These are phyloP conservation scores for Camponotus fellah DNA, from an alignment of 2,888 invertebrate genomes.

Conservation along the genomic window DNA sequence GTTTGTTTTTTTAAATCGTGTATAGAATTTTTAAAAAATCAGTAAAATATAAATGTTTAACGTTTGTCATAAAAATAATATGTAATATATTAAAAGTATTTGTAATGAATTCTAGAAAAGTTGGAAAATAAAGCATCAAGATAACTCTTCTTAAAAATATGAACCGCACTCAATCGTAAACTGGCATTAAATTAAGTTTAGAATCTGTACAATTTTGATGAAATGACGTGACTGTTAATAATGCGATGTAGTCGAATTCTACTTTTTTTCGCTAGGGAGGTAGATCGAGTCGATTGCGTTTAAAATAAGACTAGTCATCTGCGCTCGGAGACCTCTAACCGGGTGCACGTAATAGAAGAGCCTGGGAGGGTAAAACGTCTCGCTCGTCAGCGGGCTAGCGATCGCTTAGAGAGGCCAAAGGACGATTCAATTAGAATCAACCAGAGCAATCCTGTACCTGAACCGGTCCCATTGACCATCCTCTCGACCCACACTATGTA, in stretches of 20 bases:
- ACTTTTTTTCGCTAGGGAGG: constrained; percentile 29
- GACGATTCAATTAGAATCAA: constrained; percentile 85
- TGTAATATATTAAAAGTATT: neutral
- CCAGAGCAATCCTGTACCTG: constrained; percentile 82
- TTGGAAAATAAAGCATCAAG: neutral
- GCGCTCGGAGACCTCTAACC: constrained; percentile 58
- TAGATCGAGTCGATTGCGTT: constrained; percentile 54
- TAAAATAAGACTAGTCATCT: constrained; percentile 69
- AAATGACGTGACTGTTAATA: constrained; percentile 23
- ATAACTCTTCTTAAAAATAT: neutral
- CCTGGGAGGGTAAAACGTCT: constrained; percentile 69
- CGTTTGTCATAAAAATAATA: neutral
- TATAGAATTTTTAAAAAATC: neutral
- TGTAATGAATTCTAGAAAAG: neutral
- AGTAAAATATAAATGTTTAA: neutral
- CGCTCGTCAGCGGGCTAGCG: constrained; percentile 74
- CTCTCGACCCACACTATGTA: constrained; percentile 68
- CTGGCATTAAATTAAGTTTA: neutral
- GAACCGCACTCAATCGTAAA: neutral
- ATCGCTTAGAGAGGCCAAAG: constrained; percentile 83
- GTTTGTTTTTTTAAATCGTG: neutral
- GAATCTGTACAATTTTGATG: neutral
- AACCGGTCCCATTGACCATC: constrained; percentile 78
- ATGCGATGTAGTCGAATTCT: constrained; percentile 26
- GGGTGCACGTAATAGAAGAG: constrained; percentile 69